Conservation (phyloP, 2,888 invertebrate genomes). For the Entomobrya proxima region DNA sequence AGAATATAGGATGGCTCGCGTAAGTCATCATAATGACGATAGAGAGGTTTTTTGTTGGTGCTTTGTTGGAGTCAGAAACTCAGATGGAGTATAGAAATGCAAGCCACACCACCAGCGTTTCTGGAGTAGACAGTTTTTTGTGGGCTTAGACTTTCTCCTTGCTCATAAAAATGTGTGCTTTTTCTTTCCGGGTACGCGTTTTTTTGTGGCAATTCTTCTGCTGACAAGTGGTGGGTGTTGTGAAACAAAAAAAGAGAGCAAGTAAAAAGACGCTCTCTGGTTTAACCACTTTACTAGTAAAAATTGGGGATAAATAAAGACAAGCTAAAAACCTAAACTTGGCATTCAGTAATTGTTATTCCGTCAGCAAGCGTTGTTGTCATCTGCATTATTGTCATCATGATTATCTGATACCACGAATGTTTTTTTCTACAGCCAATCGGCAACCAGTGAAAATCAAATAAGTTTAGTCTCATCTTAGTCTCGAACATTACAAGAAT, state of each 20-base stretch:
- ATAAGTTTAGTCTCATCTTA: too few relatives aligned
- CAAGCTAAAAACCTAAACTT: too few relatives aligned
- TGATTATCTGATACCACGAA: too few relatives aligned
- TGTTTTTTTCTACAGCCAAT: neutral
- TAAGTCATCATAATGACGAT: neutral
- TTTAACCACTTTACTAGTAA: neutral
- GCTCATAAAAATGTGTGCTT: neutral
- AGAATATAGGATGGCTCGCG: neutral
- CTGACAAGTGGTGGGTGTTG: constrained; percentile 8
- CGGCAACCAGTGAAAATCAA: neutral
- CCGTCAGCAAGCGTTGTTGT: neutral
- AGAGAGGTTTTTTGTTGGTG: too few relatives aligned
- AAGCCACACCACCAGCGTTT: neutral
- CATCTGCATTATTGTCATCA: neutral
- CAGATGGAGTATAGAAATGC: neutral
- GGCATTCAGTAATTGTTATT: neutral
- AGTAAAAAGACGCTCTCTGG: neutral
- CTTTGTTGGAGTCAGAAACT: neutral
- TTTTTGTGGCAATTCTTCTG: neutral
- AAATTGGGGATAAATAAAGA: too few relatives aligned
- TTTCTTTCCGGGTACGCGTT: too few relatives aligned
- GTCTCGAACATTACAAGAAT: too few relatives aligned
- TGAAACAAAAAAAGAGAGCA: neutral
- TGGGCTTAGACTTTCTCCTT: neutral
- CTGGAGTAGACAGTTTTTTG: neutral